Evolutionary conservation across 2,113 vertebrate species (phyloP).

Genomic region (Bujurquina vittata): DNA sequence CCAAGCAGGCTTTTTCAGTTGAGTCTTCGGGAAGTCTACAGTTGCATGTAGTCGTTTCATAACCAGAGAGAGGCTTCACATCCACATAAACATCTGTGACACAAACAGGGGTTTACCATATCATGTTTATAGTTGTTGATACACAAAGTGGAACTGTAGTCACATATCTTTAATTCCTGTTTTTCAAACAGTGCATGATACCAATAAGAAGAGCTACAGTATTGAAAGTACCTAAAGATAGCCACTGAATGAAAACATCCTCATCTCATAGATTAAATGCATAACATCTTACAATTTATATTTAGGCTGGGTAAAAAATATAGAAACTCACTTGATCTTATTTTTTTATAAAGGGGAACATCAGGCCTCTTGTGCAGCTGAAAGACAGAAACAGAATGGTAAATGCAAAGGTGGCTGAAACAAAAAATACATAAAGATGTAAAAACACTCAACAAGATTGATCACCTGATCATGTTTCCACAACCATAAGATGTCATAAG

Average conservation of each 20-base stretch:
- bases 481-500: constrained; percentile 99
- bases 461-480: constrained; percentile 99
- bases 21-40: constrained; percentile 86
- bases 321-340: constrained; percentile 93
- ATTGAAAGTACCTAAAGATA: neutral
- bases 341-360: constrained; percentile 98
- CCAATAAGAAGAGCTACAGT: neutral
- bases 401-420: neutral
- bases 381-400: constrained; percentile 23
- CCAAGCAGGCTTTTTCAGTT: constrained; percentile 87
- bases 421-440: constrained; percentile 17
- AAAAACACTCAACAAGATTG: constrained; percentile 19
- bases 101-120: neutral
- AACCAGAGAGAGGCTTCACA: constrained; percentile 96
- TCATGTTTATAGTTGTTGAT: constrained; percentile 9
- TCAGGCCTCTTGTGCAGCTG: constrained; percentile 98
- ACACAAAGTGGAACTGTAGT: neutral
- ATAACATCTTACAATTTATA: neutral
- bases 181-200: neutral
- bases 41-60: constrained; percentile 95
- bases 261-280: neutral
- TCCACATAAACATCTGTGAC: constrained; percentile 93
- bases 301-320: neutral
- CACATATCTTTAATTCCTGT: constrained; percentile 8
- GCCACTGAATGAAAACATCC: neutral